Conservation (phyloP, 2,888 invertebrate genomes). For the Philhelius pedissequus region DNA sequence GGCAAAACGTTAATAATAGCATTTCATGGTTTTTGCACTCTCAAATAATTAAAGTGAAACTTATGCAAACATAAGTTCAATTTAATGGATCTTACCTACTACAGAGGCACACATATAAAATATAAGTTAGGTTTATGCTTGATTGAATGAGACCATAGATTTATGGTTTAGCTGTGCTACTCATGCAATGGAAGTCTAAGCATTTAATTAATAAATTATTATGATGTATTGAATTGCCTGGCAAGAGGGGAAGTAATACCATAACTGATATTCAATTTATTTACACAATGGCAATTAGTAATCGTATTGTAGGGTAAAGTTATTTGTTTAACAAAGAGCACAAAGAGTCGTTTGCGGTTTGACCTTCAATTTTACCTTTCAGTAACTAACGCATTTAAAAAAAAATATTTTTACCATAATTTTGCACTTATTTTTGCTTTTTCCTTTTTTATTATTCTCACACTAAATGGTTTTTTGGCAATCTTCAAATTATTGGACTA, state of each 20-base stretch:
- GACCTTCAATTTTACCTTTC: no score
- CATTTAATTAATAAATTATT: background rate
- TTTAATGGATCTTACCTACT: background rate
- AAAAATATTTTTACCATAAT: no score
- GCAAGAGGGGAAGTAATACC: background rate
- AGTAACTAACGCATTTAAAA: no score
- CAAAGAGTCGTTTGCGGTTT: no score
- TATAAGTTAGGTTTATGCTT: background rate
- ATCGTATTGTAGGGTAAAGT: background rate
- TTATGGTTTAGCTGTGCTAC: background rate
- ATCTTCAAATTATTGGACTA: no score
- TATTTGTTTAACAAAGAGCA: no score
- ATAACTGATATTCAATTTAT: background rate
- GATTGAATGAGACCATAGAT: background rate
- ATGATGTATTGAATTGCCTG: background rate
- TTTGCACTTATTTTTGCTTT: no score
- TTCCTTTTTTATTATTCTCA: no score
- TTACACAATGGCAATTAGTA: background rate
- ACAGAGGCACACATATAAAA: no score
- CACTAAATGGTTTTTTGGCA: no score
- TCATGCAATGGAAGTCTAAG: background rate
- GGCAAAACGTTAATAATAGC: background rate
- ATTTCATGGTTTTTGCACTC: background rate
- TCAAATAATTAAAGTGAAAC: conserved; percentile 15
- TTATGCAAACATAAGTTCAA: conserved; percentile 5